Percentiles rank a stretch among this genome's conserved stretches.
Conservation (phyloP, 2,797 vertebrate species). For the Trachurus trachurus region DNA sequence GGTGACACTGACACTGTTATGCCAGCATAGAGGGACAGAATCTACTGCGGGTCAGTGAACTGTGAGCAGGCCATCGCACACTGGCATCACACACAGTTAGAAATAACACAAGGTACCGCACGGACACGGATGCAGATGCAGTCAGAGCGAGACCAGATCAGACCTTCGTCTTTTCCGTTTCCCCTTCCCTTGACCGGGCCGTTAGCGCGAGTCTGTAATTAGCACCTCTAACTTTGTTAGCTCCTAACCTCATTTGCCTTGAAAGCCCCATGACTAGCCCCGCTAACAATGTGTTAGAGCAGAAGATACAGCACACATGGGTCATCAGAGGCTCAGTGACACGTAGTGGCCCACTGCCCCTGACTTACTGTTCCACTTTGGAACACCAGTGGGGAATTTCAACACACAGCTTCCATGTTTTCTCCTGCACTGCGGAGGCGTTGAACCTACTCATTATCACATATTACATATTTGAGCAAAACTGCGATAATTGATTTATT, state of each 20-base stretch:
- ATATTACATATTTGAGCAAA: background rate
- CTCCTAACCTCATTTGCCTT: constrained; percentile 73
- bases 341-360: constrained; percentile 23
- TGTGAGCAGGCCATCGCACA: constrained; percentile 9
- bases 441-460: background rate
- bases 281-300: constrained; percentile 36
- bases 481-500: background rate
- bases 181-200: constrained; percentile 27
- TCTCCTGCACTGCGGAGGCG: background rate
- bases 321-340: constrained; percentile 27
- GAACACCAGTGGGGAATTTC: constrained; percentile 35
- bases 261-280: constrained; percentile 68
- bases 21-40: constrained; percentile 17
- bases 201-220: constrained; percentile 72
- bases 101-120: background rate
- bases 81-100: constrained; percentile 4
- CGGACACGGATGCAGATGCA: constrained; percentile 18
- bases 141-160: background rate
- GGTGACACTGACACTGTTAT: constrained; percentile 55
- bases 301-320: constrained; percentile 12
- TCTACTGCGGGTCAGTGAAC: constrained; percentile 23
- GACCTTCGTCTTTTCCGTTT: background rate
- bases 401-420: constrained; percentile 8
- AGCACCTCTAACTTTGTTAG: constrained; percentile 80
- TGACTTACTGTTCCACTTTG: constrained; percentile 24